phyloP scores from a whole-genome alignment of 1,140 invertebrate species.

The Drosophila chauvacae region DNA sequence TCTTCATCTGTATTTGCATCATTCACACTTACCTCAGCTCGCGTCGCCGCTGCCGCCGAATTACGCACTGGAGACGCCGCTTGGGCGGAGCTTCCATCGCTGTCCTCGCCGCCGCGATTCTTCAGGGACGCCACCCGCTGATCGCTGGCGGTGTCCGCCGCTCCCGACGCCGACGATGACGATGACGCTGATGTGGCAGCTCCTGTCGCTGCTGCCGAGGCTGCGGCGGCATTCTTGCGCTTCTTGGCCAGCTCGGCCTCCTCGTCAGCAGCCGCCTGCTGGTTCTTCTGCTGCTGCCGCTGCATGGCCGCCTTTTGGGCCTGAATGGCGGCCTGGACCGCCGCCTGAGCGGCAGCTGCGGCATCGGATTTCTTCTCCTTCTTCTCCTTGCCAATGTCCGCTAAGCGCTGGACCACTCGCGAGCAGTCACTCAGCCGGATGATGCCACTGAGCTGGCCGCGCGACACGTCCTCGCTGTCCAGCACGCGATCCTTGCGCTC shows the following conservation, averaged over 20 bases:
- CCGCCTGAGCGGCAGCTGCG: constrained; percentile 84
- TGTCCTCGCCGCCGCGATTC: constrained; percentile 84
- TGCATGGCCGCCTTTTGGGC: constrained; percentile 85
- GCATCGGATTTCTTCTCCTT: constrained; percentile 88
- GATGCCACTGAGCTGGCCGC: constrained; percentile 95
- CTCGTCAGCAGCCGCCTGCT: constrained; percentile 90
- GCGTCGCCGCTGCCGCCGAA: constrained; percentile 85
- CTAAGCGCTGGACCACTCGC: constrained; percentile 93
- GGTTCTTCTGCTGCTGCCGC: constrained; percentile 73
- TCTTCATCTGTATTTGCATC: constrained; percentile 82
- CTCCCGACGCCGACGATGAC: constrained; percentile 36
- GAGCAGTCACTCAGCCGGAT: constrained; percentile 95
- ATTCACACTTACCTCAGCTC: constrained; percentile 88
- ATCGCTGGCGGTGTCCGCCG: constrained; percentile 45
- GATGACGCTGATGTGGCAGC: constrained; percentile 19
- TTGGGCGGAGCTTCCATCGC: constrained; percentile 80
- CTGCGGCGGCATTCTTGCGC: constrained; percentile 89
- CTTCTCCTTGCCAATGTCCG: constrained; percentile 91
- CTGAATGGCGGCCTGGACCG: constrained; percentile 85
- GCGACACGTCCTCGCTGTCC: constrained; percentile 94
- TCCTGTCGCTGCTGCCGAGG: constrained; percentile 74
- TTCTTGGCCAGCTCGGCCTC: constrained; percentile 94
- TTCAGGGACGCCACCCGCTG: constrained; percentile 85
- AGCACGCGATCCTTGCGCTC: constrained; percentile 92
- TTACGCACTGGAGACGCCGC: constrained; percentile 84